Percentiles rank a stretch among this genome's conserved stretches.
Evolutionary conservation across 1,140 invertebrate species (phyloP).

Genomic region (Drosophila albomicans): DNA sequence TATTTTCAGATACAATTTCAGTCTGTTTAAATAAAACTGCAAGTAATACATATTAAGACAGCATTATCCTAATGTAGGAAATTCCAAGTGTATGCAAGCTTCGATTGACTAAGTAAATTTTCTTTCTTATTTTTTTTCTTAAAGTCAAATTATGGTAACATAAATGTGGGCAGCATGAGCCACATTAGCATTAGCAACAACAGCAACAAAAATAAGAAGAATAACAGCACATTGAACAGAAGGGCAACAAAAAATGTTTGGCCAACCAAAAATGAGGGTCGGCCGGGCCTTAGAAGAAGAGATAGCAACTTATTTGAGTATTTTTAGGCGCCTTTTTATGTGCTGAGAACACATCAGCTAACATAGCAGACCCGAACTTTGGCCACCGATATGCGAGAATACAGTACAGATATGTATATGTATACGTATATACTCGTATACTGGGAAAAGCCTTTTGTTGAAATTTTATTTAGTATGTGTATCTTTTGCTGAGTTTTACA

Average conservation of each 20-base stretch:
- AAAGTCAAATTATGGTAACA: conserved; percentile 82
- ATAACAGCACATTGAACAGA: conserved; percentile 54
- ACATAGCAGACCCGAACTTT: conserved; percentile 52
- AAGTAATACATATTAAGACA: background rate
- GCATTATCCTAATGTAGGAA: background rate
- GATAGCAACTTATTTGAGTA: conserved; percentile 75
- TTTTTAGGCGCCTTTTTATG: conserved; percentile 75
- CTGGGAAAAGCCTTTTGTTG: conserved; percentile 67
- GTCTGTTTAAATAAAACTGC: background rate
- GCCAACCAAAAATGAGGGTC: conserved; percentile 79
- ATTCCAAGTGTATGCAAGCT: conserved; percentile 3
- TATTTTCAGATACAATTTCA: too few relatives aligned
- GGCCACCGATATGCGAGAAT: conserved; percentile 1
- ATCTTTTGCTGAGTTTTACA: conserved; percentile 79
- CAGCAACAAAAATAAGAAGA: conserved; percentile 58
- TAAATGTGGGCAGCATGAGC: conserved; percentile 70
- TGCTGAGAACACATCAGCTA: conserved; percentile 21
- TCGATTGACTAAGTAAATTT: conserved; percentile 7
- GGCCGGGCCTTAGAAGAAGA: conserved; percentile 36
- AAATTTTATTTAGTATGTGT: conserved; percentile 77
- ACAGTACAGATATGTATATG: too few relatives aligned
- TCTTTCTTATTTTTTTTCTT: conserved; percentile 50
- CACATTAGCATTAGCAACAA: conserved; percentile 58
- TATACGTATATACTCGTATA: background rate
- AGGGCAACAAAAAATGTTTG: conserved; percentile 52